Evolutionary conservation across 1,140 invertebrate species (phyloP).

Genomic region (Psilanteris sp.): DNA sequence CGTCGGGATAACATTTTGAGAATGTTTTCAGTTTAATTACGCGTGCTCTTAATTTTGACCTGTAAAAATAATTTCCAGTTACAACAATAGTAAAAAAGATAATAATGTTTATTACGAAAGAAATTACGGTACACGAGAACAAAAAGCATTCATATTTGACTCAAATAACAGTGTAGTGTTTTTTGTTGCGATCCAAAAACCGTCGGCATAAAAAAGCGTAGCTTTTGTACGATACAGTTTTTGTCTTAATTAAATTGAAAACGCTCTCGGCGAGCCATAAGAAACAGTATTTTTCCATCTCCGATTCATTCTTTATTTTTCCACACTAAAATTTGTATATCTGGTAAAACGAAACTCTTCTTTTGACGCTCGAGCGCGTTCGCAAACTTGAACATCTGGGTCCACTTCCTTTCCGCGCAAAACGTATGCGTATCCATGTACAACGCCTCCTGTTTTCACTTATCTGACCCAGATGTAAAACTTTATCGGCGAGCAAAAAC

Average conservation of each 20-base stretch:
- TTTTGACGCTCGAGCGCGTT: slow-evolving; percentile 51
- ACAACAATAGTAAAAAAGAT: slow-evolving; percentile 1
- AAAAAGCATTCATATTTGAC: slow-evolving; percentile 7
- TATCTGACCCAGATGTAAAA: slow-evolving; percentile 65
- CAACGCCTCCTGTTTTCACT: slow-evolving; percentile 65
- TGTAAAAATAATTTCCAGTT: slow-evolving; percentile 3
- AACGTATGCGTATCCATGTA: slow-evolving; percentile 64
- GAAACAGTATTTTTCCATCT: no score
- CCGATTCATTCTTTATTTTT: slow-evolving; percentile 13
- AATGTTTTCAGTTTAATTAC: no score
- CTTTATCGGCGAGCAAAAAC: slow-evolving; percentile 58
- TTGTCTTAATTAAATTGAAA: slow-evolving; percentile 22
- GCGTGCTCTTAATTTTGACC: no score
- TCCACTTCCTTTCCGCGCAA: slow-evolving; percentile 56
- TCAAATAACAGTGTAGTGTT: slow-evolving; percentile 12
- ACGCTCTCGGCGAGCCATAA: no score
- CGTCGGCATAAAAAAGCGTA: no score
- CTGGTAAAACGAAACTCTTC: slow-evolving; percentile 52
- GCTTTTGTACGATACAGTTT: slow-evolving; percentile 1
- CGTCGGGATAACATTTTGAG: no score
- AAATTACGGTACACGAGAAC: slow-evolving; percentile 18
- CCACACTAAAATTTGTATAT: slow-evolving; percentile 51
- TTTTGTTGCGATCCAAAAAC: slow-evolving; percentile 12
- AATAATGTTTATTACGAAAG: slow-evolving; percentile 7
- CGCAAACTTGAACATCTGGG: slow-evolving; percentile 60